Base-by-base conservation (phyloP, 1,140 invertebrate genomes). In the Octopus sinensis region DNA sequence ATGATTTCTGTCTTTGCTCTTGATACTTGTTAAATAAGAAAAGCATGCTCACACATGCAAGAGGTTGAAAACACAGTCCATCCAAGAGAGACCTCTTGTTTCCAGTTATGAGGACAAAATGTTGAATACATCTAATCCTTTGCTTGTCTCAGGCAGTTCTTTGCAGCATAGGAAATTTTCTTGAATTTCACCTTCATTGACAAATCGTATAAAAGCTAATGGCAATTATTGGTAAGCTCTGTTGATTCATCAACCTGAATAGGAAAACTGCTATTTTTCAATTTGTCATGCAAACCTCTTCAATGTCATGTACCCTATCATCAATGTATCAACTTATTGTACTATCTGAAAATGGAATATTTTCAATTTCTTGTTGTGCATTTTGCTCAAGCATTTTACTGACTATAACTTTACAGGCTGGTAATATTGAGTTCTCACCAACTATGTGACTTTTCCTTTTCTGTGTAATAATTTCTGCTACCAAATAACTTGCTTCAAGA, bases 31-130 rank as follows among this genome's bases (percentile, higher is more conserved):
- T 53, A 79, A 30, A 54, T n/a, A n/a, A 52, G 56, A 80, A 80
- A 80, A 80, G 9, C 54, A 9, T 43, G 54, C 4, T 80, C 62
- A 56, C 51, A 80, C 79, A 80, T 80, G 79, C 71, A 80, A 23
- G 54, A 80, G n/a, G 79, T 80, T 10, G 79, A 80, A 80, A 80
- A 76, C 23, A 76, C 75, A 76, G 23, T 76, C 23, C 75, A 13
- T 76, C 75, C 23, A 76, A 3, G 75, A 62, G 56, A 12, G 56
- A 62, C 56, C 10, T 76, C 23, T 17, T 76, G 23, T 76, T 76
- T 76, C 75, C 23, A 30, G 75, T 3, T 76, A 76, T 30, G 23
- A 23, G 10, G 17, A 76, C 17, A 23, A 76, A 23, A 23, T 76
- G 10, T n/a, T 76, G 9, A n/a, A 23, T 51, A 4, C 23, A 76